Conservation (phyloP, 2,797 vertebrate species). For the Poeciliopsis turneri region DNA sequence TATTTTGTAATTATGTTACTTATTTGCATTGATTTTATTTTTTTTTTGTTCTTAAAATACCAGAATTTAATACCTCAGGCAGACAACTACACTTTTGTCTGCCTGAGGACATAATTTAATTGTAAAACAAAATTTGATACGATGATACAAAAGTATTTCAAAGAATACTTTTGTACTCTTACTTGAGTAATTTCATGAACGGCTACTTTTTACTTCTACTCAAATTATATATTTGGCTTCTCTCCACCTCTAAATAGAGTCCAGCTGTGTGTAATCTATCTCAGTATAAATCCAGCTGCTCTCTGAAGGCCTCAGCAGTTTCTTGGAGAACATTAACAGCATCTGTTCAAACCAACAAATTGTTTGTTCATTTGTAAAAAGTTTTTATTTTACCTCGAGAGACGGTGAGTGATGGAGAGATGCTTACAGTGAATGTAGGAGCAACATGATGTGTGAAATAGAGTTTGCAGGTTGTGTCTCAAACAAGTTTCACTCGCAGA, state of each 20-base stretch:
- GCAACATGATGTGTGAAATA: constrained; percentile 69
- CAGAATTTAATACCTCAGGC: too few species aligned
- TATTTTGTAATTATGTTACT: not conserved
- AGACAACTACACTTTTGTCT: too few species aligned
- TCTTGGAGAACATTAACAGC: not conserved
- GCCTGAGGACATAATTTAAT: too few species aligned
- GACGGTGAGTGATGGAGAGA: constrained; percentile 34
- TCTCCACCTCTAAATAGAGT: too few species aligned
- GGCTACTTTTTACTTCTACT: too few species aligned
- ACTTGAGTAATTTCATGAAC: too few species aligned
- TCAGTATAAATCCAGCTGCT: not conserved
- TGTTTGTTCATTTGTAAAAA: constrained; percentile 29
- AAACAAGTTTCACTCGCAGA: constrained; percentile 57
- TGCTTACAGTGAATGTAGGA: constrained; percentile 31
- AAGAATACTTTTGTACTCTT: not conserved
- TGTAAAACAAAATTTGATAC: too few species aligned
- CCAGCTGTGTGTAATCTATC: not conserved
- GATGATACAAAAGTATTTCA: too few species aligned
- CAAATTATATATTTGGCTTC: too few species aligned
- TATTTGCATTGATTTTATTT: not conserved
- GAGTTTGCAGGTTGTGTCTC: constrained; percentile 66
- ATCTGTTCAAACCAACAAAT: constrained; percentile 3
- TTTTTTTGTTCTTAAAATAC: too few species aligned
- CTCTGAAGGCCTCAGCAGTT: not conserved
- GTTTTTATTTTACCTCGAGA: constrained; percentile 52